These are phyloP conservation scores for Nymphalis urticae DNA, from an alignment of 2,888 invertebrate genomes.

Conservation along the genomic window DNA sequence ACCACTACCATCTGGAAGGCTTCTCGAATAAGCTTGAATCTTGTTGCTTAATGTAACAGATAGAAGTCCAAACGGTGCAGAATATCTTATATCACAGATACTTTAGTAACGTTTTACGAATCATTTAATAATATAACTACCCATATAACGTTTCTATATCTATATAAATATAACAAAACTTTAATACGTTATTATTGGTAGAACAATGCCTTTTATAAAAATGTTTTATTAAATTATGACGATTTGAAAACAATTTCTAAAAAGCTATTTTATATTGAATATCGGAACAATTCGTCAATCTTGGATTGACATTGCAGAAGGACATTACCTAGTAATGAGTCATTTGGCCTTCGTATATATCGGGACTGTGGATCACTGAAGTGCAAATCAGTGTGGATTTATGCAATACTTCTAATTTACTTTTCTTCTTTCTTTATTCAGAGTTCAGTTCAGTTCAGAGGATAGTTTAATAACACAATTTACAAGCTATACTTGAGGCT, in stretches of 20 bases:
- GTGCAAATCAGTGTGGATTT: constrained; percentile 40
- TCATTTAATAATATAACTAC: too few relatives aligned
- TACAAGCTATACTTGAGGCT: too few relatives aligned
- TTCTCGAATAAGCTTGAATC: constrained; percentile 62
- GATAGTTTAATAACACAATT: too few relatives aligned
- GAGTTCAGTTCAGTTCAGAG: too few relatives aligned
- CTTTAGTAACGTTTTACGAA: constrained; percentile 41
- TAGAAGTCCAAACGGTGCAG: constrained; percentile 55
- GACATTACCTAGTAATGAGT: constrained; percentile 52
- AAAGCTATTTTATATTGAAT: constrained; percentile 8
- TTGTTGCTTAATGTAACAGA: constrained; percentile 46
- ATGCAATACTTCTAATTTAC: too few relatives aligned
- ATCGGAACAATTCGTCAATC: constrained; percentile 13
- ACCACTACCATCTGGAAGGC: constrained; percentile 61
- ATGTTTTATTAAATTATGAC: too few relatives aligned
- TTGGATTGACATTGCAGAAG: constrained; percentile 19
- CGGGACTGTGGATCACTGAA: constrained; percentile 68
- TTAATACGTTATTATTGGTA: too few relatives aligned
- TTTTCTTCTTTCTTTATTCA: too few relatives aligned
- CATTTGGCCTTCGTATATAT: constrained; percentile 64
- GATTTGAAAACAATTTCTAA: neutral
- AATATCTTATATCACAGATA: constrained; percentile 52
- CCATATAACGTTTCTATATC: too few relatives aligned
- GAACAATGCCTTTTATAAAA: too few relatives aligned
- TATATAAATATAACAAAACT: too few relatives aligned